Evolutionary conservation across 1,140 invertebrate species (phyloP).

Genomic region (Bombus superbus): DNA sequence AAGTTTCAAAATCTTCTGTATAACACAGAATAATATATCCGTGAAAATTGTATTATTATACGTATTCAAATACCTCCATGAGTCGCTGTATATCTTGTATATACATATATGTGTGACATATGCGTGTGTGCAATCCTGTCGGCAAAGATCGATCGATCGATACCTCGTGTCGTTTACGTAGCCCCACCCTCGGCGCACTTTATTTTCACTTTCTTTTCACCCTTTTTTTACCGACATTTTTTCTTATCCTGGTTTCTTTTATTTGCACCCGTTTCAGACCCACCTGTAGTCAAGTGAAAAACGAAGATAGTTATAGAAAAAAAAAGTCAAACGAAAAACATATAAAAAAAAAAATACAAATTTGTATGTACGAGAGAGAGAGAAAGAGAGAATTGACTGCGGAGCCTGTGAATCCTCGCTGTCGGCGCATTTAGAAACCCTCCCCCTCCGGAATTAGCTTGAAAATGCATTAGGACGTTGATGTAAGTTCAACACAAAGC

Average conservation of each 20-base stretch:
- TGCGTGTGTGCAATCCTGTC: neutral
- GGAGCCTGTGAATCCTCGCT: slow-evolving; percentile 49
- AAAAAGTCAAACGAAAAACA: neutral
- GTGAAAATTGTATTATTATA: neutral
- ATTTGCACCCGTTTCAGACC: slow-evolving; percentile 80
- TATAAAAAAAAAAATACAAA: slow-evolving; percentile 47
- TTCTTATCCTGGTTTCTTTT: slow-evolving; percentile 73
- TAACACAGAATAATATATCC: neutral
- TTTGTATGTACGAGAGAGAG: slow-evolving; percentile 53
- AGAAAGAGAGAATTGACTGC: slow-evolving; percentile 57
- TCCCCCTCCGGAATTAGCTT: slow-evolving; percentile 54
- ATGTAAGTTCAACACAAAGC: slow-evolving; percentile 59
- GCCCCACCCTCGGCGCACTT: slow-evolving; percentile 60
- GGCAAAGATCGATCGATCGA: slow-evolving; percentile 5
- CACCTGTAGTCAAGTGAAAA: slow-evolving; percentile 72
- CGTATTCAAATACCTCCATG: neutral
- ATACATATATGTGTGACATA: neutral
- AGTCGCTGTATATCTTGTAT: neutral
- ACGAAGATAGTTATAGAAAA: slow-evolving; percentile 54
- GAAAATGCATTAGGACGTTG: slow-evolving; percentile 57
- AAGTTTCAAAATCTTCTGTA: neutral
- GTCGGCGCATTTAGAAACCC: slow-evolving; percentile 65
- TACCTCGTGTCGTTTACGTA: neutral
- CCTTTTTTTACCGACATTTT: slow-evolving; percentile 63
- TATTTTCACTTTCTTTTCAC: slow-evolving; percentile 68